Conservation (phyloP, 2,888 invertebrate genomes). For the Eupithecia dodoneata region DNA sequence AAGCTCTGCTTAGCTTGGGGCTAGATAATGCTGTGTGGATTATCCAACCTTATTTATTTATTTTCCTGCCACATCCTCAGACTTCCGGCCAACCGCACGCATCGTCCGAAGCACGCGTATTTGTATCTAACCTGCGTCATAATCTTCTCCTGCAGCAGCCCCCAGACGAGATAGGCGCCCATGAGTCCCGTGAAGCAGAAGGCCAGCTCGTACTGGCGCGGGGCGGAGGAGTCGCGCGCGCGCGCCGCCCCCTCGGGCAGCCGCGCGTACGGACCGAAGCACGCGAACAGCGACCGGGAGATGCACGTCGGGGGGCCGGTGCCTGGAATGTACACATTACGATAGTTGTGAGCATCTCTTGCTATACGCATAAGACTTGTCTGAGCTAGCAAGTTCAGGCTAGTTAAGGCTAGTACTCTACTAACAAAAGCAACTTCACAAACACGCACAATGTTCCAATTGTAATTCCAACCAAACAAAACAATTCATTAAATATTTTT, state of each 20-base stretch:
- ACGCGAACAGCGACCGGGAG: conserved; percentile 61
- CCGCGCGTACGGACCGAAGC: conserved; percentile 68
- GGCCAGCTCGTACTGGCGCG: conserved; percentile 60
- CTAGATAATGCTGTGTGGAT: too few species aligned
- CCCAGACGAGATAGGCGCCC: conserved; percentile 97
- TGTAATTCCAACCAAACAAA: too few species aligned
- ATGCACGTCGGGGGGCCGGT: conserved; percentile 50
- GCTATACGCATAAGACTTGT: too few species aligned
- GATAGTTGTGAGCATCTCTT: too few species aligned
- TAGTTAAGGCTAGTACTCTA: not conserved
- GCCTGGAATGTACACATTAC: conserved; percentile 45
- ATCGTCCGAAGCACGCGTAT: not conserved
- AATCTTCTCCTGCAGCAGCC: conserved; percentile 98
- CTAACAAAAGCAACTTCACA: too few species aligned
- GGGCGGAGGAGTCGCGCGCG: conserved; percentile 46
- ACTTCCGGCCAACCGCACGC: too few species aligned
- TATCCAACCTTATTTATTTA: too few species aligned
- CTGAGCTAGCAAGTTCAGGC: too few species aligned
- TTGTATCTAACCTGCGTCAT: conserved; percentile 90
- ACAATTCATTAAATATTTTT: too few species aligned
- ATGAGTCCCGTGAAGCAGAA: conserved; percentile 96
- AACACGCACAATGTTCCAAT: too few species aligned
- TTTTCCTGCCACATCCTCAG: too few species aligned
- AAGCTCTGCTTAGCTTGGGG: too few species aligned
- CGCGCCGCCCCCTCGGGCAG: conserved; percentile 61